Conservation (phyloP, 2,888 invertebrate genomes). For the Mayetiola destructor region DNA sequence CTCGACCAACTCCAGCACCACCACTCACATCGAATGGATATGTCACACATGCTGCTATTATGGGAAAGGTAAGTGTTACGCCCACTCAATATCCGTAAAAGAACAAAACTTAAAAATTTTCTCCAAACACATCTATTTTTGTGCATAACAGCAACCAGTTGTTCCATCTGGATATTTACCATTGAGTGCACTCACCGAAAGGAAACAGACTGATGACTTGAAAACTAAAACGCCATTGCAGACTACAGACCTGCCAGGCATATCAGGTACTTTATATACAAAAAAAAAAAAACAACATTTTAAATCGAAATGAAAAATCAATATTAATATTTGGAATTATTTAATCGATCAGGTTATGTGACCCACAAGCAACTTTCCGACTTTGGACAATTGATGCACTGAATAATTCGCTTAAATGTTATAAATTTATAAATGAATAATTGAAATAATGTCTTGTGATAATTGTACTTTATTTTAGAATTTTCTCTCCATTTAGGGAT, state of each 20-base stretch:
- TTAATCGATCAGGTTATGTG: constrained; percentile 23
- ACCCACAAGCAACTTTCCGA: constrained; percentile 28
- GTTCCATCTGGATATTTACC: constrained; percentile 22
- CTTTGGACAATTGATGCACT: constrained; percentile 23
- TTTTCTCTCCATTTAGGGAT: too few relatives aligned
- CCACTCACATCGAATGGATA: constrained; percentile 15
- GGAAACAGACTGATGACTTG: constrained; percentile 19
- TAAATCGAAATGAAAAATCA: background rate
- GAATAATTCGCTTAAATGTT: background rate
- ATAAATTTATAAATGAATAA: background rate
- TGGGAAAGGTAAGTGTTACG: constrained; percentile 10
- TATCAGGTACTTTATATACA: constrained; percentile 16
- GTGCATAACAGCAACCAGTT: background rate
- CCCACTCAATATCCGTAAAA: background rate
- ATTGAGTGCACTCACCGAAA: constrained; percentile 21
- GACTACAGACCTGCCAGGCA: constrained; percentile 17
- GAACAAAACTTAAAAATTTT: background rate
- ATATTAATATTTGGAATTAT: background rate
- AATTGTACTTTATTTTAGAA: constrained; percentile 5
- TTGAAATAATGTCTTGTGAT: constrained; percentile 11
- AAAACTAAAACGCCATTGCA: constrained; percentile 17
- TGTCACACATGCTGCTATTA: constrained; percentile 13
- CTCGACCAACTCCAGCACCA: background rate
- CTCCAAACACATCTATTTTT: background rate
- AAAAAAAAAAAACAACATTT: background rate